phyloP scores from a whole-genome alignment of 23 tunicate species.

The Styela clava region DNA sequence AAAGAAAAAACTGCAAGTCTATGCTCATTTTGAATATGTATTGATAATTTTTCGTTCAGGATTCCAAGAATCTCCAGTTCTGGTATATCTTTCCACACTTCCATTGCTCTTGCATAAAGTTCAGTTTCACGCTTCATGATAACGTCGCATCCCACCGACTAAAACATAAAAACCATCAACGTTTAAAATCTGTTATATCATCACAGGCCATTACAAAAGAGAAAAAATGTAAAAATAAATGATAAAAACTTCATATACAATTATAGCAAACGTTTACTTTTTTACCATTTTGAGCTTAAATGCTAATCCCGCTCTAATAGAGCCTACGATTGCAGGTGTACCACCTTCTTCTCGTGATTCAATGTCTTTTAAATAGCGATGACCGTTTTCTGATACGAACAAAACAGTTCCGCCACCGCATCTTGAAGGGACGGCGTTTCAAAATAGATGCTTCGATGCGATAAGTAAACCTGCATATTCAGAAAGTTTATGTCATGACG shows the following conservation, averaged over 20 bases:
- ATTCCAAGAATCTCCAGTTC: slow-evolving; percentile 70
- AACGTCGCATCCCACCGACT: slow-evolving; percentile 56
- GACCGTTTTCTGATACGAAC: slow-evolving; percentile 72
- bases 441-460: slow-evolving; percentile 74
- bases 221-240: background rate
- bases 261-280: too few relatives aligned
- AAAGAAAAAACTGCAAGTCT: slow-evolving; percentile 93
- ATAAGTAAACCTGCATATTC: slow-evolving; percentile 82
- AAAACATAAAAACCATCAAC: background rate
- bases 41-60: background rate
- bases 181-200: background rate
- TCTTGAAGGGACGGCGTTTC: slow-evolving; percentile 61
- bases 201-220: background rate
- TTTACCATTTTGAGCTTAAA: slow-evolving; percentile 63
- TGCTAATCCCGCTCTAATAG: slow-evolving; percentile 74
- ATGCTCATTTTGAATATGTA: background rate
- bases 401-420: slow-evolving; percentile 96
- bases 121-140: slow-evolving; percentile 58
- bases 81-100: slow-evolving; percentile 41
- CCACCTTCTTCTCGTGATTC: slow-evolving; percentile 98
- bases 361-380: slow-evolving; percentile 80
- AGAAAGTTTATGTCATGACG: too few relatives aligned
- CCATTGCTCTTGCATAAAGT: slow-evolving; percentile 43
- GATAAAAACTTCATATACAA: too few relatives aligned
- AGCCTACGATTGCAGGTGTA: slow-evolving; percentile 82